Evolutionary conservation across 2,888 invertebrate genomes (phyloP).

Genomic region (Watsonalla cultraria): DNA sequence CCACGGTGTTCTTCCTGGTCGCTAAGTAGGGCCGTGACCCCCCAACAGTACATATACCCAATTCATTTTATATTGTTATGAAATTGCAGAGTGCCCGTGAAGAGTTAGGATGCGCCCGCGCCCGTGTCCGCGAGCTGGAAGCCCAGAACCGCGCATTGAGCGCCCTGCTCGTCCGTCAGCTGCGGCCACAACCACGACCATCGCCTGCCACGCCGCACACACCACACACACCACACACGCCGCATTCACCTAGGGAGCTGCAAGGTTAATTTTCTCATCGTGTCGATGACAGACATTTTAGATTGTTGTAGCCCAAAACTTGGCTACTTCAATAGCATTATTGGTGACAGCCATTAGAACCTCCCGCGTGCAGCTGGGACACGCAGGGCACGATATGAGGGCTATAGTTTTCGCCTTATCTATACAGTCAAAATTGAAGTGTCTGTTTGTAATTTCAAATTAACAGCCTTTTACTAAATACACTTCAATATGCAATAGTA

Average conservation of each 20-base stretch:
- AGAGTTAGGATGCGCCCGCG: slow-evolving; percentile 85
- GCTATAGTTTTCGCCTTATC: neutral
- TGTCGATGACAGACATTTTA: too few species aligned
- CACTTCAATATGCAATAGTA: neutral
- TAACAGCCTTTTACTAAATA: neutral
- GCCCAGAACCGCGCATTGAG: slow-evolving; percentile 87
- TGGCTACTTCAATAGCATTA: too few species aligned
- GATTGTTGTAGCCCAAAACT: too few species aligned
- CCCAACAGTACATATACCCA: too few species aligned
- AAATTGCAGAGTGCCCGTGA: slow-evolving; percentile 87
- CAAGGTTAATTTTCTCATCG: slow-evolving; percentile 25
- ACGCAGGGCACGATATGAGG: too few species aligned
- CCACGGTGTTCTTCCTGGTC: too few species aligned
- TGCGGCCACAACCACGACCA: slow-evolving; percentile 73
- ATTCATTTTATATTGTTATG: too few species aligned
- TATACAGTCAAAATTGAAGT: neutral
- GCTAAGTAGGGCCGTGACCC: too few species aligned
- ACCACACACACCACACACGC: slow-evolving; percentile 36
- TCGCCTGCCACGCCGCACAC: slow-evolving; percentile 75
- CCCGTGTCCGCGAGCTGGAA: slow-evolving; percentile 87
- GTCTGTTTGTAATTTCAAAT: too few species aligned
- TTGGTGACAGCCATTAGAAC: too few species aligned
- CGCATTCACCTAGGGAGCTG: slow-evolving; percentile 34
- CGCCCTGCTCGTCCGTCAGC: slow-evolving; percentile 82
- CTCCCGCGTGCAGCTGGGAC: too few species aligned